Percentiles rank a stretch among this genome's conserved stretches.
Conservation (phyloP, 2,888 invertebrate genomes). For the Caenorhabditis uteleia region DNA sequence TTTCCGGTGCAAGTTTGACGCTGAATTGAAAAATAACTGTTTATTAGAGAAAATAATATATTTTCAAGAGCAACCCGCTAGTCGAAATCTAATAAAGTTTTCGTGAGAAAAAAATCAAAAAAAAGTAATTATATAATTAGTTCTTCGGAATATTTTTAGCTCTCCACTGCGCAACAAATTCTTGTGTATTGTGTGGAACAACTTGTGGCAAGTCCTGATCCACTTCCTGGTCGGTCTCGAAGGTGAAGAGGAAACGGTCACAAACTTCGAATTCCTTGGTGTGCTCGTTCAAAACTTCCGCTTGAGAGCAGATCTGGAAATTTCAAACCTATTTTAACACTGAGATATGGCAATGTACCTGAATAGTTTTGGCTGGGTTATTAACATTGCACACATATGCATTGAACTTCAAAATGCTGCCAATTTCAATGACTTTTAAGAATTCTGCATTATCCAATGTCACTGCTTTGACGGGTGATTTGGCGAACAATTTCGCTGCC, state of each 20-base stretch:
- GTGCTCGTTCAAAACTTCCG: slow-evolving; percentile 19
- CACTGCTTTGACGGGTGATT: background rate
- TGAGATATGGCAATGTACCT: slow-evolving; percentile 9
- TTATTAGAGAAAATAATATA: no score
- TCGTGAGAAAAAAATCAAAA: no score
- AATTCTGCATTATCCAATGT: slow-evolving; percentile 31
- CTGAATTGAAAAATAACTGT: no score
- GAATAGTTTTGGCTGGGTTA: slow-evolving; percentile 11
- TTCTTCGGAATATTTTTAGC: slow-evolving; percentile 7
- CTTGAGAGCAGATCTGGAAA: slow-evolving; percentile 25
- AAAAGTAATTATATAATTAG: no score
- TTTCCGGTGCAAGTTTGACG: no score
- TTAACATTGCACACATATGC: slow-evolving; percentile 24
- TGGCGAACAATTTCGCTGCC: slow-evolving; percentile 21
- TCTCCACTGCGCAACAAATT: slow-evolving; percentile 32
- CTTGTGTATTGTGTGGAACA: slow-evolving; percentile 25
- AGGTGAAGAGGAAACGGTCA: slow-evolving; percentile 29
- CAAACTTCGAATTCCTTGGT: slow-evolving; percentile 22
- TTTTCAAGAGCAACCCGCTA: no score
- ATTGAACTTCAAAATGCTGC: slow-evolving; percentile 26
- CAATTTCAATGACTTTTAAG: slow-evolving; percentile 28
- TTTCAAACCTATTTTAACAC: background rate
- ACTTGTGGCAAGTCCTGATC: slow-evolving; percentile 25
- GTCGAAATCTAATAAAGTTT: no score
- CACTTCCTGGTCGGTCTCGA: slow-evolving; percentile 2